Evolutionary conservation across 2,113 vertebrate genomes (phyloP), one percentile per base, ranked within the genome.

Genomic region (Archocentrus centrarchus): DNA sequence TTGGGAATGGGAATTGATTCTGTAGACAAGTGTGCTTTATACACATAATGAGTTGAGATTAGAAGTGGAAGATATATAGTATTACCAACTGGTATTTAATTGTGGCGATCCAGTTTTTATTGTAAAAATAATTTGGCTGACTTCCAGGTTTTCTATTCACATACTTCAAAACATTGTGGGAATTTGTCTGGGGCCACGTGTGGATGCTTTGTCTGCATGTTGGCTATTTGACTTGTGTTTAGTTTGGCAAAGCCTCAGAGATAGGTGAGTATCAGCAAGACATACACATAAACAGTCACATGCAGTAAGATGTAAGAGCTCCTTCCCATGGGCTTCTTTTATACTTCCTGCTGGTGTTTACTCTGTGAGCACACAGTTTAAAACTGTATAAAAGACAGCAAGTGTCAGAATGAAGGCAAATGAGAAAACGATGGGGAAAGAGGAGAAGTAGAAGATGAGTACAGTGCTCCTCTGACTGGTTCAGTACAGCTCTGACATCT

Each of bases 161-260:
- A 77, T 35, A 4, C 77, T 55, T 55, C 11, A 77, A n/a, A 35
- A 73, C 68, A 35, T 35, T 73, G 18, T 73, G 68, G 47, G 68
- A 73, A 73, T 73, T 73, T 73, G 68, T 73, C 68, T 53, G 47
- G 44, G 68, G 68, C 68, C 0, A 9, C 24, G 32, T 37, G 30
- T 84, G 55, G 35, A 81, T 86, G 58, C 79, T 75, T 80, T 76
- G 78, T 84, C 82, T 89, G 50, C 80, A 79, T 88, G 91, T 64
- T 50, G 41, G 64, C 66, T 73, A 79, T 93, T 85, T 93, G 79
- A 81, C 78, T 79, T 87, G 80, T 37, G 76, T 91, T 90, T 80
- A 78, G 61, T 86, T 87, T 83, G 83, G 82, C 57, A 83, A 85
- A 82, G 63, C 81, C 60, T 82, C 1, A 75, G 83, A 86, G 83